Evolutionary conservation across 2,113 vertebrate genomes (phyloP).

Genomic region (Ceyx cyanopectus): DNA sequence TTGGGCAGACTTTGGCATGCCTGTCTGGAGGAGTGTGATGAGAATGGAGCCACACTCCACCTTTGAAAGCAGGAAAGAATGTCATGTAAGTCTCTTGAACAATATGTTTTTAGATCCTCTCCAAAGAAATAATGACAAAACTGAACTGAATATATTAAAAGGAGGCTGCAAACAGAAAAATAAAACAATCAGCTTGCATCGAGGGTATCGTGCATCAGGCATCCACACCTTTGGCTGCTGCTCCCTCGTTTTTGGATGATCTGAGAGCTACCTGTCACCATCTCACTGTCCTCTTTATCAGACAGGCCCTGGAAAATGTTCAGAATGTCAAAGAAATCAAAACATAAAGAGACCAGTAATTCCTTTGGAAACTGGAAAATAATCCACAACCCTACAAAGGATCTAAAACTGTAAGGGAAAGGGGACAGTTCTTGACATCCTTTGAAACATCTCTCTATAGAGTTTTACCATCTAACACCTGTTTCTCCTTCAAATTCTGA

Average conservation of each 20-base stretch:
- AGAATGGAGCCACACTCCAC: not conserved
- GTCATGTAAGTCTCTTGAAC: not conserved
- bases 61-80: not conserved
- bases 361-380: not conserved
- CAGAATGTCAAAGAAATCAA: not conserved
- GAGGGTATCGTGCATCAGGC: not conserved
- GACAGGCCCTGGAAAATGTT: not conserved
- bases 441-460: conserved; percentile 11
- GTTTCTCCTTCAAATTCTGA: conserved; percentile 41
- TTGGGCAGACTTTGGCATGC: accelerated
- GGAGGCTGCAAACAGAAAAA: not conserved
- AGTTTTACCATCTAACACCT: not conserved
- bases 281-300: not conserved
- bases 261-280: not conserved
- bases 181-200: not conserved
- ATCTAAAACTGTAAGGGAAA: not conserved
- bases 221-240: not conserved
- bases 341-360: not conserved
- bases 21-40: not conserved
- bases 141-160: not conserved
- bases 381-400: not conserved
- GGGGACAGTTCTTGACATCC: conserved; percentile 1
- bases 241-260: accelerated
- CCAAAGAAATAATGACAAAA: not conserved
- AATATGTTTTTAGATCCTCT: not conserved